Evolutionary conservation across 2,888 invertebrate genomes (phyloP).

Genomic region (Drosophila borborema): DNA sequence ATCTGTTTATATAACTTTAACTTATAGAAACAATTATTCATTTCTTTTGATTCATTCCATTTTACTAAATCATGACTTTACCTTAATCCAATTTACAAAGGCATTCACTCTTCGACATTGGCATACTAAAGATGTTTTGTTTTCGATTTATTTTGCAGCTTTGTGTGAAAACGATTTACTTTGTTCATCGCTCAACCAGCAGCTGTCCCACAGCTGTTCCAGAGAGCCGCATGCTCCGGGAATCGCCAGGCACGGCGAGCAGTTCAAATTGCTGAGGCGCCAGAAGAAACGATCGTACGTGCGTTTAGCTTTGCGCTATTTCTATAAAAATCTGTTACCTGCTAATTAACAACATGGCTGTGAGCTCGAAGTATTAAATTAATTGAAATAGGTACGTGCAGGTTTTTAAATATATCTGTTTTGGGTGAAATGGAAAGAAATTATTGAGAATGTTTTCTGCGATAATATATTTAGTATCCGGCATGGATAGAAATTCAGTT

Average conservation of each 20-base stretch:
- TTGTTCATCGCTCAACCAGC: slow-evolving; percentile 35
- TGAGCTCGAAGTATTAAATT: neutral
- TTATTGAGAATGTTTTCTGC: neutral
- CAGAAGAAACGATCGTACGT: slow-evolving; percentile 61
- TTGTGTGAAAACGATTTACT: slow-evolving; percentile 43
- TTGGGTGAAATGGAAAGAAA: neutral
- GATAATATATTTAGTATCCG: neutral
- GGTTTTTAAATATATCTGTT: slow-evolving; percentile 1
- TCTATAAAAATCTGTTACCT: slow-evolving; percentile 40
- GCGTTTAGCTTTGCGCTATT: slow-evolving; percentile 48
- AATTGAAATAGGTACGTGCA: slow-evolving; percentile 7
- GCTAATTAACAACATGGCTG: slow-evolving; percentile 22
- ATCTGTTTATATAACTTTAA: too few species aligned
- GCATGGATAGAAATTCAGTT: neutral
- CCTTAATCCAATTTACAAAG: neutral
- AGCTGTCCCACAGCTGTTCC: slow-evolving; percentile 48
- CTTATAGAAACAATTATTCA: neutral
- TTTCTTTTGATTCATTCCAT: neutral
- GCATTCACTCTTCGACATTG: neutral
- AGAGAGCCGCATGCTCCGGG: slow-evolving; percentile 32
- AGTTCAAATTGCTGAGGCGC: slow-evolving; percentile 49
- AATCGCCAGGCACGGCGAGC: slow-evolving; percentile 42
- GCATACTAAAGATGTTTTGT: neutral
- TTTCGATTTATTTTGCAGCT: slow-evolving; percentile 29
- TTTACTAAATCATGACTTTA: neutral